A percentile compares a stretch with the other conserved stretches of the same genome.
Evolutionary conservation across 2,113 vertebrate species (phyloP).

Genomic region (Leptobrachium leishanense): DNA sequence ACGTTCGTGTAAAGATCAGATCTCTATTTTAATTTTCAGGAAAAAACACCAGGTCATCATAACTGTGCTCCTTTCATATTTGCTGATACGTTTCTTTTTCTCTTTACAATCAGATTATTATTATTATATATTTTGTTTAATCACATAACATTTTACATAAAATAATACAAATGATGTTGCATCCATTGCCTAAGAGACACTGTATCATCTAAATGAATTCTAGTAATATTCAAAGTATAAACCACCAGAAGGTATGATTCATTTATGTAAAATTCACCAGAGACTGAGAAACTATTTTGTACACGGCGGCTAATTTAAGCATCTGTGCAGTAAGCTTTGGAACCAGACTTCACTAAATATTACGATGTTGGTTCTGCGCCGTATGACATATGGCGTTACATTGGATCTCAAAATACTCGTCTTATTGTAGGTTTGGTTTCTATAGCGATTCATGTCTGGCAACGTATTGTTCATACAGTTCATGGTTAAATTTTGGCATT

Average conservation of each 20-base stretch:
- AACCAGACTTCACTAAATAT: background rate
- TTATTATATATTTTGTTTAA: no score
- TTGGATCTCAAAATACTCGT: background rate
- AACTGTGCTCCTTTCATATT: no score
- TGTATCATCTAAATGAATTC: background rate
- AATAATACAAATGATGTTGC: background rate
- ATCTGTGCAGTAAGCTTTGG: background rate
- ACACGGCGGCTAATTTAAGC: background rate
- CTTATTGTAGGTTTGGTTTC: no score
- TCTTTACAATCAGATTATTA: no score
- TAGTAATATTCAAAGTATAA: background rate
- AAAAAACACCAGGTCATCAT: no score
- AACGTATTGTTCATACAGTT: no score
- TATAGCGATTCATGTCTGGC: no score
- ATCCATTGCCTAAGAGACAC: background rate
- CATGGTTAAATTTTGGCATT: no score
- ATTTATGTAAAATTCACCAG: constrained; percentile 7
- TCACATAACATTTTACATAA: background rate
- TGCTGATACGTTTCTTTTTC: no score
- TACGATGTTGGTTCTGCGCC: background rate
- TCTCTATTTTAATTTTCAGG: no score
- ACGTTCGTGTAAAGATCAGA: no score
- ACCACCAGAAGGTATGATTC: background rate
- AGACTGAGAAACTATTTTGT: background rate
- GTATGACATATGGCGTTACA: background rate